Base-by-base conservation (phyloP, 2,113 vertebrate genomes). In the Archocentrus centrarchus region DNA sequence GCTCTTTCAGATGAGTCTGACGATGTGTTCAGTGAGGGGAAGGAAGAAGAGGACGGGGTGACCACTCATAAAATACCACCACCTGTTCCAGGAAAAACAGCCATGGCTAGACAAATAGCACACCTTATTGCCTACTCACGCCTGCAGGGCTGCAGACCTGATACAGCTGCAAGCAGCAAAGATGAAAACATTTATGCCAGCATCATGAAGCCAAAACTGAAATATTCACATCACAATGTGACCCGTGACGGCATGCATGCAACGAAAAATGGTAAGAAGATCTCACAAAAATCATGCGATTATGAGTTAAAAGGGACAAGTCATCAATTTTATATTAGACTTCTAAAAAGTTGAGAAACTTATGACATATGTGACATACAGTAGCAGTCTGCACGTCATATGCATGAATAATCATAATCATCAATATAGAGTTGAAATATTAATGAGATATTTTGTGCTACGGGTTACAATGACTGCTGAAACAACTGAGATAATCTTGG, bases 31-130 rank as follows among this genome's bases (percentile, higher is more conserved):
- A 1, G 35, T 0, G 73, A 47, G 0, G 41, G 2, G 11, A 17
- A 37, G 0, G 53, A 47, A 3, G 53, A 66, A 6, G 47, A 70
- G 17, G 22, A 37, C 7, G 32, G 10, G 30, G 55, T 0, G 15
- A 27, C 22, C 3, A 0, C 57, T 50, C 24, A 2, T 9, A 92
- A 91, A 87, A 73, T 27, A 20, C 84, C 91, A 2, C 94, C 94
- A 1, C 62, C 86, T 0, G 87, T 94, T 32, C 81, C 70, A 13
- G 61, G 79, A 5, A 95, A 95, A 85, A 88, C 93, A 0, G 1
- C 59, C 22, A 39, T 1, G 79, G 66, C 91, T 0, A 89, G 50
- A 86, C 82, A 90, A 70, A 73, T 41, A 18, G 91, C 91, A 2
- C 78, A 84, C 2, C 76, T 87, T 20, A 88, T 93, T 2, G 41